Evolutionary conservation across 2,888 invertebrate species (phyloP).

Genomic region (Drosophila peninsularis): DNA sequence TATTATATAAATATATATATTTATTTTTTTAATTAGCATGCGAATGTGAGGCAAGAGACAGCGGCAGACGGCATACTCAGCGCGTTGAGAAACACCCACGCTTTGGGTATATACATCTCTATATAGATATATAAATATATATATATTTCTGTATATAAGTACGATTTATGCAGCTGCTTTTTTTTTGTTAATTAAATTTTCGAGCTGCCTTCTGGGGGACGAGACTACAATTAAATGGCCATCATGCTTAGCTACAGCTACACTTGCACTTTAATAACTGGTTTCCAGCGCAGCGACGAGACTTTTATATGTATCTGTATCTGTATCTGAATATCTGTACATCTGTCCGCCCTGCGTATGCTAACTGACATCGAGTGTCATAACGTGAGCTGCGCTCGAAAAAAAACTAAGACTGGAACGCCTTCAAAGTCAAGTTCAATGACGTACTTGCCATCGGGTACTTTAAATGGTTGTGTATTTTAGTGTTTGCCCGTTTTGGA

Average conservation of each 20-base stretch:
- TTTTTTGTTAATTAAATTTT: slow-evolving; percentile 33
- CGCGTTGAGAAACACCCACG: slow-evolving; percentile 43
- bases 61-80: slow-evolving; percentile 35
- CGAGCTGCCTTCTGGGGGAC: slow-evolving; percentile 39
- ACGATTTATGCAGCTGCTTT: slow-evolving; percentile 46
- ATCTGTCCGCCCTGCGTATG: slow-evolving; percentile 53
- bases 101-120: background rate
- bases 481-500: slow-evolving; percentile 40
- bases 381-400: slow-evolving; percentile 49
- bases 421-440: slow-evolving; percentile 81
- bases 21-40: slow-evolving; percentile 64
- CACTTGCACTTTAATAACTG: slow-evolving; percentile 58
- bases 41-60: slow-evolving; percentile 42
- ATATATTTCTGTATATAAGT: slow-evolving; percentile 8
- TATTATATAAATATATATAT: background rate
- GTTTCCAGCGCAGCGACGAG: slow-evolving; percentile 49
- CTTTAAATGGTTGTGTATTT: slow-evolving; percentile 50
- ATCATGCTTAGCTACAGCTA: slow-evolving; percentile 55
- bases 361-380: slow-evolving; percentile 66
- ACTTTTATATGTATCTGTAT: slow-evolving; percentile 8
- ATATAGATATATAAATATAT: background rate
- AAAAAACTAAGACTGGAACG: slow-evolving; percentile 62
- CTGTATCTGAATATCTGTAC: slow-evolving; percentile 32
- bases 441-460: slow-evolving; percentile 64
- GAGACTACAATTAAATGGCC: slow-evolving; percentile 56